These are phyloP conservation scores for Zophobas morio DNA, from an alignment of 1,140 invertebrate species.

Conservation along the genomic window DNA sequence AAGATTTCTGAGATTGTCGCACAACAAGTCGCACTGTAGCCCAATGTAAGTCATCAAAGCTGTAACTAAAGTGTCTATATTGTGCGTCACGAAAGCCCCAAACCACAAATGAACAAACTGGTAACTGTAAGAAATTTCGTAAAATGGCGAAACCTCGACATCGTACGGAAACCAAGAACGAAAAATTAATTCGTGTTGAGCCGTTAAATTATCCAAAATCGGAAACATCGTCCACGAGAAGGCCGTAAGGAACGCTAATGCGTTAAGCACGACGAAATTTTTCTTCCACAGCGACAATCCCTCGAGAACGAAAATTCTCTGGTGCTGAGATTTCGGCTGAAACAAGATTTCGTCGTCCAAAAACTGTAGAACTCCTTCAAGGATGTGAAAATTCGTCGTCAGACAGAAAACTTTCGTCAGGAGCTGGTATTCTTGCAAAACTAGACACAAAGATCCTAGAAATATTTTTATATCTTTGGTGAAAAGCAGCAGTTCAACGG, in stretches of 20 bases:
- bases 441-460: too few species aligned
- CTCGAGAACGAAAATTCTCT: neutral
- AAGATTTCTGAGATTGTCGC: neutral
- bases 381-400: neutral
- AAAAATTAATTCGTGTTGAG: neutral
- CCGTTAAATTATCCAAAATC: slow-evolving; percentile 3
- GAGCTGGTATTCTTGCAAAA: neutral
- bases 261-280: neutral
- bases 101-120: neutral
- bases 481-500: too few species aligned
- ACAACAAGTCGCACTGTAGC: neutral
- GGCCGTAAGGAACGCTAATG: neutral
- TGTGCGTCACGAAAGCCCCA: neutral
- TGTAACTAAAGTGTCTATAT: neutral
- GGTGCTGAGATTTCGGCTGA: neutral
- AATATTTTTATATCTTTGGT: neutral
- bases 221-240: neutral
- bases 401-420: neutral
- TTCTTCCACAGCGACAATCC: neutral
- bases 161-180: slow-evolving; percentile 3
- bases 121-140: neutral
- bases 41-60: slow-evolving; percentile 7
- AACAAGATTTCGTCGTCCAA: neutral
- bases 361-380: neutral
- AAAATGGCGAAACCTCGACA: neutral